Evolutionary conservation across 1,140 invertebrate species (phyloP), one percentile per base, ranked within the genome.

Genomic region (Plodia interpunctella): DNA sequence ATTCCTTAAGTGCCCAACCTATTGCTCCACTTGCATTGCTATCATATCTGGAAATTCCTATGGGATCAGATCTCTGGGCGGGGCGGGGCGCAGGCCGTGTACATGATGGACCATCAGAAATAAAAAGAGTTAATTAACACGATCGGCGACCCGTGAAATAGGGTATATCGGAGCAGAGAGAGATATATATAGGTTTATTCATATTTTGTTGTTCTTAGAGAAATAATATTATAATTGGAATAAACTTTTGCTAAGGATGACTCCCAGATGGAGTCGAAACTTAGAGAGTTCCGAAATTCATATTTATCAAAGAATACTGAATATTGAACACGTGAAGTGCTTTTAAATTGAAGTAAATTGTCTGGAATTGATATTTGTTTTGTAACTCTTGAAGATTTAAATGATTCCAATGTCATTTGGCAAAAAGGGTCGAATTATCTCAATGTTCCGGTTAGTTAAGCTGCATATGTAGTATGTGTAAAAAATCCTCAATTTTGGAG

Each of bases 101-200:
- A n/a, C 15, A 4, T 44, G 2, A 44, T 44, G 2, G 10, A 44
- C 38, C 15, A 44, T 44, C 49, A 5, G 49, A 32, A 32, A 32
- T 32, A 68, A 65, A 69, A 65, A 68, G 61, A 74, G 65, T 83
- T 83, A 83, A 87, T 87, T 83, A 87, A 83, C 73, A 68, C 55
- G 72, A 67, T 68, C 72, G 73, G 68, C 74, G 82, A 76, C 66
- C 80, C 80, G 80, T 85, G 74, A 80, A 80, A 80, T 76, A 70
- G 74, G 70, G 70, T 73, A 72, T 62, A 74, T 66, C 72, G 67
- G 66, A 77, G 72, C 76, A 76, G 68, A 80, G 74, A 83, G 76
- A 82, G 38, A 44, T 5, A 44, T 15, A n/a, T 13, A 44, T n/a
- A n/a, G n/a, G n/a, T n/a, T n/a, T n/a, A n/a, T n/a, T n/a, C n/a